Conservation (phyloP, 2,888 invertebrate genomes). For the Marasmarcha lunaedactyla region DNA sequence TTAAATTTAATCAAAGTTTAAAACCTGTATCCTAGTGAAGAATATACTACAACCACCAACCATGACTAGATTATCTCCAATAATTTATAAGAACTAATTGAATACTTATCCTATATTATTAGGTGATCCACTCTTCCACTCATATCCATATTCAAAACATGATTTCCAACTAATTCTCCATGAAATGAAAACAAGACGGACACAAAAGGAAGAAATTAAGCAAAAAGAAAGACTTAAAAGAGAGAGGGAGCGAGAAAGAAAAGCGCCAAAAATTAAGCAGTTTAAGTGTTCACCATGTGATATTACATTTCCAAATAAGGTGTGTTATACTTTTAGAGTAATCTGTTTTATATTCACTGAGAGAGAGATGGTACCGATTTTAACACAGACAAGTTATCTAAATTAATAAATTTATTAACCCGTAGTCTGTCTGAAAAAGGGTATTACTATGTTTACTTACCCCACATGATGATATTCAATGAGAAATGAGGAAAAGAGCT, state of each 20-base stretch:
- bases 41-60: too few species aligned
- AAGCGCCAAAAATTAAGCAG: conserved; percentile 38
- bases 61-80: too few species aligned
- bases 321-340: too few species aligned
- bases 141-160: conserved; percentile 61
- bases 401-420: too few species aligned
- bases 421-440: too few species aligned
- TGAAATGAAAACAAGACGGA: conserved; percentile 46
- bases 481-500: too few species aligned
- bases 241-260: conserved; percentile 35
- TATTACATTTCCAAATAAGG: conserved; percentile 47
- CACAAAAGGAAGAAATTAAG: conserved; percentile 36
- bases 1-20: too few species aligned
- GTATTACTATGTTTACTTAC: too few species aligned
- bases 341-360: neutral
- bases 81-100: too few species aligned
- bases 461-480: too few species aligned
- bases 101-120: conserved; percentile 9
- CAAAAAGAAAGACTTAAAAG: conserved; percentile 33
- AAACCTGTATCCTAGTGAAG: too few species aligned
- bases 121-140: conserved; percentile 47
- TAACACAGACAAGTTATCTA: too few species aligned
- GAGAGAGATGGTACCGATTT: neutral
- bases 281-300: conserved; percentile 57
- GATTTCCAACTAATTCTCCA: conserved; percentile 56